Percentiles rank a stretch among this genome's conserved stretches.
Evolutionary conservation across 2,113 vertebrate species (phyloP).

Genomic region (Hystrix cristata): DNA sequence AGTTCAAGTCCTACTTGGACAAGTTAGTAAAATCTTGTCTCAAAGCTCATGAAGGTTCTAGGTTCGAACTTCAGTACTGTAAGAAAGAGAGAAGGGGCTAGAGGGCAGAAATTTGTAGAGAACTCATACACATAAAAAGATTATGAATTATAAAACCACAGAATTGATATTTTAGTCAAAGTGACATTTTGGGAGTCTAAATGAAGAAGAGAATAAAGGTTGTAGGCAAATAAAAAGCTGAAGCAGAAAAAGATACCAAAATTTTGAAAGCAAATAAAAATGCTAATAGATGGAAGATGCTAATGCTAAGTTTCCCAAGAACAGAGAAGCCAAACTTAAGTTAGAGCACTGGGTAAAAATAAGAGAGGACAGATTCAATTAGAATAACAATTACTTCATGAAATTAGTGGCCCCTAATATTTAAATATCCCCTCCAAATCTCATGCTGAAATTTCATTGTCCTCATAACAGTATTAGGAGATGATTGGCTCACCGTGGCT

Average conservation of each 20-base stretch:
- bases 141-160: background rate
- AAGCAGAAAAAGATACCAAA: conserved; percentile 8
- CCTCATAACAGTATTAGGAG: background rate
- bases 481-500: background rate
- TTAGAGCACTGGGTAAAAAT: background rate
- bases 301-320: background rate
- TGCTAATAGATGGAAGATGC: background rate
- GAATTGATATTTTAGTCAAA: background rate
- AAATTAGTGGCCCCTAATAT: background rate
- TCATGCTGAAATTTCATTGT: background rate
- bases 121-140: background rate
- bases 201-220: background rate
- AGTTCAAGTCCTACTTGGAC: background rate
- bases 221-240: background rate
- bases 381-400: background rate
- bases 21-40: background rate
- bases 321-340: background rate
- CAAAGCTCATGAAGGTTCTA: background rate
- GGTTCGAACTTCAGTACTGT: background rate
- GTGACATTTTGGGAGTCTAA: background rate
- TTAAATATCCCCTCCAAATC: background rate
- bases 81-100: background rate
- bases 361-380: background rate
- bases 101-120: background rate
- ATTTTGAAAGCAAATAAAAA: background rate